Evolutionary conservation across 2,888 invertebrate species (phyloP).

Genomic region (Drosophila neonasuta): DNA sequence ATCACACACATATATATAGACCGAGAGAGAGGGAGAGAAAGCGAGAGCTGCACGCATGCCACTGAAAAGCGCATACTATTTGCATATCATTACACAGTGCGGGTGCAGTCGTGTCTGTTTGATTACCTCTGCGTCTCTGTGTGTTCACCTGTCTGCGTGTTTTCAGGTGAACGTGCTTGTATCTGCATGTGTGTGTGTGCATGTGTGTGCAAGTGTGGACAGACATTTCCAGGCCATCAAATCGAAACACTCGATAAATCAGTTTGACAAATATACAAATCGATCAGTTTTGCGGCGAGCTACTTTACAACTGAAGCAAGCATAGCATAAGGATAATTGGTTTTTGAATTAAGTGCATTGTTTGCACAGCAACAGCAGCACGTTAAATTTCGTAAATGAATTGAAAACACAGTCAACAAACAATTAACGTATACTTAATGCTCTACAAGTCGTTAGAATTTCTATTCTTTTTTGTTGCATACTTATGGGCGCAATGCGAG

Average conservation of each 20-base stretch:
- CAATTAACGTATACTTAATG: not conserved
- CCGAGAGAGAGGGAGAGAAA: too few species aligned
- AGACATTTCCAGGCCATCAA: conserved; percentile 66
- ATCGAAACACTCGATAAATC: conserved; percentile 68
- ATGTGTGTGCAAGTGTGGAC: conserved; percentile 35
- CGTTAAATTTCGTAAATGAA: not conserved
- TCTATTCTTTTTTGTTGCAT: conserved; percentile 11
- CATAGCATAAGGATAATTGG: conserved; percentile 8
- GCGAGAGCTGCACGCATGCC: conserved; percentile 26
- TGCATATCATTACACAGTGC: conserved; percentile 71
- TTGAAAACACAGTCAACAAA: not conserved
- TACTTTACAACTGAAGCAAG: not conserved
- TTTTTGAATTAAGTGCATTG: not conserved
- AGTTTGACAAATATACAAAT: conserved; percentile 68
- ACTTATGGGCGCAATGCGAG: conserved; percentile 11
- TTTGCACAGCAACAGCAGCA: not conserved
- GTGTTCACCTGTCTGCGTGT: conserved; percentile 11
- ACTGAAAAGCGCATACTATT: conserved; percentile 71
- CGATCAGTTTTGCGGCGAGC: conserved; percentile 54
- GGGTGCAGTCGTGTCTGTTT: conserved; percentile 39
- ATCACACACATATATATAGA: not conserved
- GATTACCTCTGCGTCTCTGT: conserved; percentile 29
- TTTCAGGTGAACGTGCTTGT: not conserved
- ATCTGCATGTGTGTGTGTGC: conserved; percentile 37
- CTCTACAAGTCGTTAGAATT: not conserved